Conservation (phyloP, 2,113 vertebrate species). For the Chionodraco myersi region DNA sequence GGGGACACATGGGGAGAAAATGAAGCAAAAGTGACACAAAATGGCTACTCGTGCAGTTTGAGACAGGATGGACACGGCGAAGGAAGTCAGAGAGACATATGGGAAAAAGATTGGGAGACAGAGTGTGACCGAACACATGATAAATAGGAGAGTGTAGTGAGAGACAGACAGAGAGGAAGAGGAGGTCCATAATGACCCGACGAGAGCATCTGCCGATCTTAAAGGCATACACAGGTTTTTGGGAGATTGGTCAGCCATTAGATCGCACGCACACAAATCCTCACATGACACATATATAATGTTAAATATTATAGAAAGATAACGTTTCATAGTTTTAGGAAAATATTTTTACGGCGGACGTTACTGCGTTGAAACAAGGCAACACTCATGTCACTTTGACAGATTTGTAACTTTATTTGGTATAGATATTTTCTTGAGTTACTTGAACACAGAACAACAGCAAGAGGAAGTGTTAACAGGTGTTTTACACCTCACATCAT, state of each 20-base stretch:
- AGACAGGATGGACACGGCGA: constrained; percentile 39
- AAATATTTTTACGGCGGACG: no score
- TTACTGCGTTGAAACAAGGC: no score
- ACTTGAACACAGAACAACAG: background rate
- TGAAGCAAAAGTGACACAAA: constrained; percentile 64
- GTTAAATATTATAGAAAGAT: background rate
- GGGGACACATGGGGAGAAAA: constrained; percentile 67
- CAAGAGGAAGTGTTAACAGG: background rate
- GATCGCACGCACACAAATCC: background rate
- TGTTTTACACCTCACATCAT: background rate
- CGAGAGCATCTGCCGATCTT: constrained; percentile 64
- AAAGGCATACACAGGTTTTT: constrained; percentile 42
- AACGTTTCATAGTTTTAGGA: background rate
- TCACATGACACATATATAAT: background rate
- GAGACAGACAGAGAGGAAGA: constrained; percentile 34
- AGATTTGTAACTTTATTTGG: background rate
- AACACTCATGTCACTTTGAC: background rate
- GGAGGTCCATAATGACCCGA: constrained; percentile 36
- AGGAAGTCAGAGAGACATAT: constrained; percentile 44
- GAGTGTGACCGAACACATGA: constrained; percentile 41
- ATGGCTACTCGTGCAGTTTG: constrained; percentile 38
- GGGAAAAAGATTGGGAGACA: constrained; percentile 60
- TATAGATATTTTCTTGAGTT: background rate
- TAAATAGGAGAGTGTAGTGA: constrained; percentile 32
- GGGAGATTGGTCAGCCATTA: constrained; percentile 4